Base-by-base conservation (phyloP, 2,113 vertebrate genomes). In the Embiotoca jacksoni region DNA sequence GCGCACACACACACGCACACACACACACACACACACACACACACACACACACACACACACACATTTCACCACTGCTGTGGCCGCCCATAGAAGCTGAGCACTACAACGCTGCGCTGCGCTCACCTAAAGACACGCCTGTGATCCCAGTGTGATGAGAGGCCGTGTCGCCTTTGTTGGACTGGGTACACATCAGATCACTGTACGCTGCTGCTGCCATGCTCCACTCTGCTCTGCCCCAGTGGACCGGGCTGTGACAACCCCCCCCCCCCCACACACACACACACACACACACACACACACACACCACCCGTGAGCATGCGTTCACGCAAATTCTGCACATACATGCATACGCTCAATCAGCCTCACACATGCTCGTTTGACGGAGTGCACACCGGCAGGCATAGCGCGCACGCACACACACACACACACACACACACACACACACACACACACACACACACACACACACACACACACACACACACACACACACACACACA, bases 91-190 rank as follows among this genome's bases (percentile, higher is more conserved):
- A 88, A 82, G 67, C 55, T 0, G 41, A n/a, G 59, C 72, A 6
- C 37, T 52, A 52, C 78, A 15, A 5, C 16, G 32, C 81, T 61
- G 52, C 53, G 9, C 57, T 4, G 49, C 63, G 77, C 84, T 81
- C 89, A 87, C 82, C 89, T 88, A 82, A 88, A 91, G 82, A 89
- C 33, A 71, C 11, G 83, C 84, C 85, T 92, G 89, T 93, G 90
- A 92, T 93, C 91, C 57, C 10, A n/a, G 85, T 75, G 83, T 88
- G 92, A 92, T 91, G 81, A 90, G 89, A 83, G 62, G 74, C 77
- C 10, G n/a, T 68, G 72, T 71, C 47, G 68, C 72, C 82, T 87
- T 88, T 90, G 88, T 88, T 86, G 89, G 76, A 72, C 72, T 16
- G 67, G 76, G 81, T 68, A 76, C 66, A 32, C 72, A 73, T 91